phyloP scores from a whole-genome alignment of 2,797 vertebrate species.

The Mus caroli region DNA sequence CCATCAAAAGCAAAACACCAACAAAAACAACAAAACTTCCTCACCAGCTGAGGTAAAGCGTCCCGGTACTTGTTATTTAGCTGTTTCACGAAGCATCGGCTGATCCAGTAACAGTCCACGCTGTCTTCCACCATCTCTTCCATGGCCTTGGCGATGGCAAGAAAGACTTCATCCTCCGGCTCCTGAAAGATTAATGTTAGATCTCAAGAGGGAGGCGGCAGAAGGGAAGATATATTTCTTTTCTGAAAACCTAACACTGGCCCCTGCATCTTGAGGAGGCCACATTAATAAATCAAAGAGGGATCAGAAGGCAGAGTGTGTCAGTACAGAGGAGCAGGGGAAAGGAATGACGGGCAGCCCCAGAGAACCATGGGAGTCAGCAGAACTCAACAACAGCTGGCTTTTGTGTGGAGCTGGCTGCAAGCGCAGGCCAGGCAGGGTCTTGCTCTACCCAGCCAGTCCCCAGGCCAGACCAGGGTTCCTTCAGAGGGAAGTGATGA shows the following conservation, averaged over 20 bases:
- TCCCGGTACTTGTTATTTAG: conserved; percentile 96
- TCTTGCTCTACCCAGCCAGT: background rate
- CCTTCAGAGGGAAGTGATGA: background rate
- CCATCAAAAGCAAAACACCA: background rate
- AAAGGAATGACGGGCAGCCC: too few relatives aligned
- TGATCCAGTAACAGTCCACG: conserved; percentile 97
- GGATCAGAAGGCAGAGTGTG: background rate
- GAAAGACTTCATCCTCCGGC: conserved; percentile 94
- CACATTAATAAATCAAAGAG: background rate
- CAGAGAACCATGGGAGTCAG: background rate
- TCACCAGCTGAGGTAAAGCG: conserved; percentile 94
- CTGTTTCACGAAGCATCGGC: conserved; percentile 96
- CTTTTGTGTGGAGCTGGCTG: background rate
- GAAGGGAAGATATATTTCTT: conserved; percentile 1
- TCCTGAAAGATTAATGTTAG: conserved; percentile 88
- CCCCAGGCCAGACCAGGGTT: background rate
- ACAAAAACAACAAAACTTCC: conserved; percentile 48
- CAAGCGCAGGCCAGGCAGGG: background rate
- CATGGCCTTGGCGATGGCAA: conserved; percentile 95
- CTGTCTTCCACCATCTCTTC: conserved; percentile 96
- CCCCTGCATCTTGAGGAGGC: conserved; percentile 20
- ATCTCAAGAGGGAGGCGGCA: conserved; percentile 14
- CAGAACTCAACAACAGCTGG: background rate
- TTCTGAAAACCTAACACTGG: background rate
- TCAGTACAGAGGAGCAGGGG: background rate